Conservation (phyloP, 2,797 vertebrate species). For the Phalloptychus januarius region DNA sequence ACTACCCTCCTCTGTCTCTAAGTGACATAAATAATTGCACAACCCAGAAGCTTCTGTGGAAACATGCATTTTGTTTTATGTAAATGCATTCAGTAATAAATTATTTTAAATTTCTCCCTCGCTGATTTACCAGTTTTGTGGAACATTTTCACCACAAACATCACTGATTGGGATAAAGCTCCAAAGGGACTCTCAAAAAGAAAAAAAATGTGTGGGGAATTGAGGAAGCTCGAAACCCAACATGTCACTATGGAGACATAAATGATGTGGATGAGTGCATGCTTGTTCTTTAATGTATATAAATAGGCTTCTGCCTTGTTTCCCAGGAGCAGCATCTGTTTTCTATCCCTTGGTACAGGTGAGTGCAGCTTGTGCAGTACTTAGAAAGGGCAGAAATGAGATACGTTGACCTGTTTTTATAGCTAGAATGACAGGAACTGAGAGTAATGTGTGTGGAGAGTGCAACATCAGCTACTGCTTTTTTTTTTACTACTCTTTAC, state of each 20-base stretch:
- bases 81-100: neutral
- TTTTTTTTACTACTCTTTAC: constrained; percentile 1
- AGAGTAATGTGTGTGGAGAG: constrained; percentile 20
- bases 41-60: neutral
- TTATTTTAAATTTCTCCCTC: neutral
- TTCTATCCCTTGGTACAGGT: constrained; percentile 1
- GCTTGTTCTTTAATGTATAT: neutral
- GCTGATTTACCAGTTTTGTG: neutral
- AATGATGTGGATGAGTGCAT: neutral
- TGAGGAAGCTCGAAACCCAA: neutral
- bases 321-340: neutral
- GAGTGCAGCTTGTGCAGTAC: constrained; percentile 15
- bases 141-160: neutral
- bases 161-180: neutral
- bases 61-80: neutral
- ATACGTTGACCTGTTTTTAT: constrained; percentile 35
- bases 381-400: constrained; percentile 1
- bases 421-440: constrained; percentile 13
- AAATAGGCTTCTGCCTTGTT: constrained; percentile 5
- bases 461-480: constrained; percentile 19
- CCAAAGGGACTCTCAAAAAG: neutral
- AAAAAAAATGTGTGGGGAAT: neutral
- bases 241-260: neutral
- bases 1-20: neutral
- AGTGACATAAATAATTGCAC: neutral